Conservation (phyloP, 2,797 vertebrate species). For the Neopelma chrysocephalum region DNA sequence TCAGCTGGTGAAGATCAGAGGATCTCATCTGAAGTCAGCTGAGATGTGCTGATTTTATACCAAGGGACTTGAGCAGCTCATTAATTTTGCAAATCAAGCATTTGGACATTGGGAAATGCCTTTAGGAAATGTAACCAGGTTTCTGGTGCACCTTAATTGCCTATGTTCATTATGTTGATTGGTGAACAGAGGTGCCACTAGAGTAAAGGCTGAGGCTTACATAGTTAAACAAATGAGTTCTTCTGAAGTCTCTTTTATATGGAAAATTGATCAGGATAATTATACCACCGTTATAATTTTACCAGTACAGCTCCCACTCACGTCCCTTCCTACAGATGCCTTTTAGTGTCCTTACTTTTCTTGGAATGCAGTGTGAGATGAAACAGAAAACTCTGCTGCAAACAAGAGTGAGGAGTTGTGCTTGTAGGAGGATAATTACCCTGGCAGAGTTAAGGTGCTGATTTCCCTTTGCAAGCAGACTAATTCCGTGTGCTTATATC, state of each 20-base stretch:
- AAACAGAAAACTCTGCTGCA: background rate
- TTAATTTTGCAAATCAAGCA: slow-evolving; percentile 65
- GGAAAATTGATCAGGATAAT: slow-evolving; percentile 61
- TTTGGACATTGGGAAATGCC: slow-evolving; percentile 63
- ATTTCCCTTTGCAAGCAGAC: background rate
- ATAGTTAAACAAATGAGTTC: slow-evolving; percentile 40
- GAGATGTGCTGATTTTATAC: slow-evolving; percentile 42
- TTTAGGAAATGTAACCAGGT: slow-evolving; percentile 63
- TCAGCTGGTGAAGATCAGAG: background rate
- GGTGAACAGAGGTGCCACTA: slow-evolving; percentile 47
- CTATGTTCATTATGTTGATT: slow-evolving; percentile 54
- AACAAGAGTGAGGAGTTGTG: background rate
- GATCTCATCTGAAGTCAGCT: background rate
- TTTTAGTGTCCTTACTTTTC: background rate
- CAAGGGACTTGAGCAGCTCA: slow-evolving; percentile 41
- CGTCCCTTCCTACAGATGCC: background rate
- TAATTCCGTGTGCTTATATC: background rate
- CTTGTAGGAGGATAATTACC: slow-evolving; percentile 2
- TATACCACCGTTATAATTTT: background rate
- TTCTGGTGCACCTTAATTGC: slow-evolving; percentile 68
- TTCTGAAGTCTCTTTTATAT: slow-evolving; percentile 57
- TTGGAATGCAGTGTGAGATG: background rate
- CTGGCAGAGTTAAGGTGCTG: background rate
- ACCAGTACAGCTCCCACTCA: slow-evolving; percentile 32
- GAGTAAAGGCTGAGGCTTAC: slow-evolving; percentile 47